Base-by-base conservation (phyloP, 2,888 invertebrate genomes). In the Caenorhabditis auriculariae region DNA sequence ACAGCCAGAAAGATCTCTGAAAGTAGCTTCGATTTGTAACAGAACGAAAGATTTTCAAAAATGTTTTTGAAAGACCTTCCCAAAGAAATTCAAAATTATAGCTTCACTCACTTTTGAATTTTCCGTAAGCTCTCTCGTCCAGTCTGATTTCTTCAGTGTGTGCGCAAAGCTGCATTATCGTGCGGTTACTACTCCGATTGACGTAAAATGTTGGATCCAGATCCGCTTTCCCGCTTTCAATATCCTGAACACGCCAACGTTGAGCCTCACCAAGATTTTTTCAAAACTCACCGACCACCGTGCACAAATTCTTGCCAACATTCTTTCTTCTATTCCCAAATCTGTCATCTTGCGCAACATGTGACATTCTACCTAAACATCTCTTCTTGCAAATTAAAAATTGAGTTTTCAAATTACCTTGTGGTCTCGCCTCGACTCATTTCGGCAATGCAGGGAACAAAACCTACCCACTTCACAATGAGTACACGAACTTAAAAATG, bases 101-200 rank as follows among this genome's bases (percentile, higher is more conserved):
- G n/a, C n/a, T 26, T 24, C 3, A 5, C 49, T 37, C 44, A 76
- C 77, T 59, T 19, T 76, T 66, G 47, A 82, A 81, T 51, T 73
- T 71, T n/a, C 46, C 51, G 59, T 70, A 62, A 0, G 79, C 78
- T 19, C 49, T 43, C 6, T 54, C 46, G 56, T 82, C 80, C 24
- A 69, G 61, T 43, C 66, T 59, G 49, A 81, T 80, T 2, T 76
- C 61, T 19, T 69, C 66, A 15, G 58, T 65, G 57, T 81, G 81
- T 15, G 76, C 64, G 76, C 77, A 77, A 32, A 81, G 72, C 37
- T 81, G 69, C 76, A 81, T 74, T 15, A 81, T 63, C 9, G 46
- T 61, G 32, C 81, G 60, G 24, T 72, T 49, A 21, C 77, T 77
- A 4, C 58, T 52, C 3, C 81, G 57, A 29, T 81, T 71, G 24